phyloP scores from a whole-genome alignment of 2,888 invertebrate species.

The Leptarthrus brevirostris region DNA sequence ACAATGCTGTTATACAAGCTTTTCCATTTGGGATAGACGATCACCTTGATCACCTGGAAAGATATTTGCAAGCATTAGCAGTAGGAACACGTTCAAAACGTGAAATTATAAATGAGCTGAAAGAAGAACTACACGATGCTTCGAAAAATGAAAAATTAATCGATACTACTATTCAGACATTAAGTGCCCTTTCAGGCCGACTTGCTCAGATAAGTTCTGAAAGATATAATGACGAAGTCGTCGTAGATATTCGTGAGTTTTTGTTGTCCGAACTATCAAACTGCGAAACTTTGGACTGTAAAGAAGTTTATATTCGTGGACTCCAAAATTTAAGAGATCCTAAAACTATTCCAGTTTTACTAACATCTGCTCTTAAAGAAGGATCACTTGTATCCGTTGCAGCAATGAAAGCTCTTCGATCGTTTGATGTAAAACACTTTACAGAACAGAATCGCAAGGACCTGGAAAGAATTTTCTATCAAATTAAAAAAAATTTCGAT shows the following conservation, averaged over 20 bases:
- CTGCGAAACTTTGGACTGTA: conserved; percentile 72
- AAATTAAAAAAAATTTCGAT: conserved; percentile 72
- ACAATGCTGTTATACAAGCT: conserved; percentile 76
- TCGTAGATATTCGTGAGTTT: conserved; percentile 61
- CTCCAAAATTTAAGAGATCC: conserved; percentile 76
- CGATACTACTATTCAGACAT: conserved; percentile 76
- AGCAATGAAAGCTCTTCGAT: conserved; percentile 76
- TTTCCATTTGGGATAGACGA: conserved; percentile 69
- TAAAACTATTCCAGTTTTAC: conserved; percentile 71
- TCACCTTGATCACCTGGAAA: conserved; percentile 72
- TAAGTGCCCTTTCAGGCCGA: conserved; percentile 72
- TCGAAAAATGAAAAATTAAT: conserved; percentile 70
- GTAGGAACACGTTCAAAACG: conserved; percentile 75
- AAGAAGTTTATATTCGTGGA: conserved; percentile 73
- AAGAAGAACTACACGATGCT: conserved; percentile 62
- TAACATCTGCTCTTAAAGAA: conserved; percentile 70
- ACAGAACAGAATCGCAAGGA: conserved; percentile 65
- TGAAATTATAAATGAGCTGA: conserved; percentile 66
- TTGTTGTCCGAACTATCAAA: conserved; percentile 65
- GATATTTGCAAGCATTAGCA: conserved; percentile 80
- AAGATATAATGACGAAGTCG: conserved; percentile 57
- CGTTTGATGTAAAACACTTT: conserved; percentile 66
- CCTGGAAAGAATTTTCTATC: conserved; percentile 72
- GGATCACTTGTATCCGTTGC: conserved; percentile 72
- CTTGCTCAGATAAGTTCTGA: conserved; percentile 61